A percentile compares a stretch with the other conserved stretches of the same genome.
phyloP scores from a whole-genome alignment of 2,888 invertebrate genomes.

The Ctena decussata region DNA sequence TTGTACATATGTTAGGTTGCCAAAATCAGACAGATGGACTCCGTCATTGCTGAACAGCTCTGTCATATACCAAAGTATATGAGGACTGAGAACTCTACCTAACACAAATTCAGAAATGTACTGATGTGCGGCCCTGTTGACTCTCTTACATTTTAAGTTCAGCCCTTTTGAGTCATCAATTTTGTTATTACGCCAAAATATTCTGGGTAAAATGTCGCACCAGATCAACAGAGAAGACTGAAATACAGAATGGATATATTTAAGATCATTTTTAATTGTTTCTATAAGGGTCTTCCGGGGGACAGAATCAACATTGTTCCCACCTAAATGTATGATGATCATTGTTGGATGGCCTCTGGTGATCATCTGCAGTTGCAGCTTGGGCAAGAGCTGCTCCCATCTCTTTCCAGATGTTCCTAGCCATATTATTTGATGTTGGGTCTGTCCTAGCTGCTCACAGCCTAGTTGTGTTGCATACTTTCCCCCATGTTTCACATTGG shows the following conservation, averaged over 20 bases:
- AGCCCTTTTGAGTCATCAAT: not conserved
- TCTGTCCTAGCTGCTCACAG: not conserved
- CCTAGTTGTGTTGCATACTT: not conserved
- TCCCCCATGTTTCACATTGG: not conserved
- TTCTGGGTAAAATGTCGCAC: slow-evolving; percentile 7
- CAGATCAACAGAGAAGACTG: not conserved
- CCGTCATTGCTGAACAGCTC: no score
- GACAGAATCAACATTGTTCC: no score
- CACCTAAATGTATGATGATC: not conserved
- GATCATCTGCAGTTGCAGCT: not conserved
- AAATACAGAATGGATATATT: not conserved
- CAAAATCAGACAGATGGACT: not conserved
- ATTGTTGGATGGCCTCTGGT: not conserved
- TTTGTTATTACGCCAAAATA: not conserved
- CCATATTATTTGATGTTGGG: not conserved
- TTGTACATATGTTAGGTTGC: not conserved
- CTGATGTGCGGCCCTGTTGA: not conserved
- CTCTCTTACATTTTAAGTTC: not conserved
- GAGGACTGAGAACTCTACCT: not conserved
- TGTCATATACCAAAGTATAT: not conserved
- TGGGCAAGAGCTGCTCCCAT: not conserved
- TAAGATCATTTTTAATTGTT: not conserved
- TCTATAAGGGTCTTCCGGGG: not conserved
- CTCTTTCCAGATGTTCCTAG: not conserved
- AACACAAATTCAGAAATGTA: not conserved